Evolutionary conservation across 2,888 invertebrate species (phyloP).

Genomic region (Microplitis deprimator): DNA sequence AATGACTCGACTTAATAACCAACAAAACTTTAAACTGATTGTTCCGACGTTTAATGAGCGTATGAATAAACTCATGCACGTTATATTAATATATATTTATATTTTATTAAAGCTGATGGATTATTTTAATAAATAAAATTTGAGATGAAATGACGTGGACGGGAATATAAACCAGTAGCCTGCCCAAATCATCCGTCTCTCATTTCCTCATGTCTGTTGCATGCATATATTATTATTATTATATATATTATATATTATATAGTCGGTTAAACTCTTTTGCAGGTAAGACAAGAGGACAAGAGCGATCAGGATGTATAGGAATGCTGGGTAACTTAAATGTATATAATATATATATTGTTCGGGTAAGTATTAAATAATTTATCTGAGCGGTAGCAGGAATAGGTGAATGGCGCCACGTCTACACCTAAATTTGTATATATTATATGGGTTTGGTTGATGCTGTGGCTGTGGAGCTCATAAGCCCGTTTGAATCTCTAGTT

Average conservation of each 20-base stretch:
- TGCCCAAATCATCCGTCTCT: neutral
- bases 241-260: neutral
- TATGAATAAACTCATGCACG: neutral
- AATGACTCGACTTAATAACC: neutral
- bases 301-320: too few relatives aligned
- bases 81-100: neutral
- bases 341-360: too few relatives aligned
- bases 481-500: too few relatives aligned
- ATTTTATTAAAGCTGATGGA: neutral
- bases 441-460: neutral
- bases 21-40: neutral
- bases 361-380: neutral
- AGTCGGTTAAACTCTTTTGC: neutral
- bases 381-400: neutral
- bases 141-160: too few relatives aligned
- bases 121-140: too few relatives aligned
- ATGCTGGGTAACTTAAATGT: too few relatives aligned
- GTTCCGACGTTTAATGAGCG: neutral
- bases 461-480: too few relatives aligned
- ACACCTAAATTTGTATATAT: neutral
- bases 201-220: neutral
- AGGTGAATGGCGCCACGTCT: neutral
- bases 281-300: too few relatives aligned
- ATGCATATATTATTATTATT: neutral
- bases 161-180: neutral